Evolutionary conservation across 2,113 vertebrate genomes (phyloP), one percentile per base, ranked within the genome.

Genomic region (Pygoscelis antarcticus): DNA sequence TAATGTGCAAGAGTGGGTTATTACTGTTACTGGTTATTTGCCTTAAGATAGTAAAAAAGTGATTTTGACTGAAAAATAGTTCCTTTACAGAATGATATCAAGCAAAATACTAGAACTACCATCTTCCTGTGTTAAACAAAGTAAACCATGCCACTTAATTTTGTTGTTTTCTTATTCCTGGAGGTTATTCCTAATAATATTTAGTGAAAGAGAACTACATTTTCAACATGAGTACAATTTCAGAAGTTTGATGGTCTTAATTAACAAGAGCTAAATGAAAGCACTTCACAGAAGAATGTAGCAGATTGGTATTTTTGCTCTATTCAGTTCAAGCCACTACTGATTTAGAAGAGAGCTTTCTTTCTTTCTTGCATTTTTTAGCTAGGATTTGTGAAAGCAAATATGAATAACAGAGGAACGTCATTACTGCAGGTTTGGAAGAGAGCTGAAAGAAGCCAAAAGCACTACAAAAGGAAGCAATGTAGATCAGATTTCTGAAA

Each of bases 401-500:
- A 97, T 83, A 97, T 71, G 87, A 97, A 92, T 97, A 98, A 96
- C 76, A 96, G 95, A 95, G 87, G 85, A 98, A 96, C 69, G 17
- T 69, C 89, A 81, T 96, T 96, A 95, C 49, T 95, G 60, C 40
- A 97, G 85, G 87, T 94, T 96, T 97, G 42, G 61, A 97, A 87
- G 49, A 83, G 8, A 82, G 47, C 61, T 96, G 88, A 83, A 92
- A 84, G 95, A 95, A 97, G 94, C 76, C 92, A 97, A 98, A 97
- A 98, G 57, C 83, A 95, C 93, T 96, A 96, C 93, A 96, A 98
- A 97, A 97, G 91, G 38, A 97, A 96, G 92, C 72, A 96, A 76
- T 74, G 86, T 34, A 86, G 89, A 97, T 98, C 95, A 96, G 75
- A 95, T 98, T 97, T 97, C 98, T 95, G 95, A 90, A 96, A 92